These are phyloP conservation scores for Brenthis hecate DNA, from an alignment of 2,888 invertebrate genomes.

Conservation along the genomic window DNA sequence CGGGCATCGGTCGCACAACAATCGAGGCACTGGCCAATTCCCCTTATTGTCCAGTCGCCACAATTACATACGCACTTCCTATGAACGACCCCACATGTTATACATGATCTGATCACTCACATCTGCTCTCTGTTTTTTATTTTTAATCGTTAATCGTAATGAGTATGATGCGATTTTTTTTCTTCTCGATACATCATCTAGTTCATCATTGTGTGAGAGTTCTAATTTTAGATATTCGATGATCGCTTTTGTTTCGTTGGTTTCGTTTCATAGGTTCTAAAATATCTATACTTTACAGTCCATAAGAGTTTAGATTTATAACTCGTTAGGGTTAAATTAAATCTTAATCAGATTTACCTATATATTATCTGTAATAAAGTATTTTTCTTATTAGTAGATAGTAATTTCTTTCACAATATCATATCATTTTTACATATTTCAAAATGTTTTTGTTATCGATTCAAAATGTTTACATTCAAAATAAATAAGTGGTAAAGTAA, in stretches of 20 bases:
- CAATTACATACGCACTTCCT: conserved; percentile 79
- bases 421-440: neutral
- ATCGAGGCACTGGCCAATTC: conserved; percentile 78
- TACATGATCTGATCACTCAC: conserved; percentile 55
- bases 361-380: no score
- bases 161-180: conserved; percentile 24
- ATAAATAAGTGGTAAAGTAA: conserved; percentile 19
- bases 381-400: neutral
- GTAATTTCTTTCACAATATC: no score
- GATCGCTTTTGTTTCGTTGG: conserved; percentile 9
- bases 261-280: neutral
- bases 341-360: no score
- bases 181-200: neutral
- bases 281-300: no score
- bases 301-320: no score
- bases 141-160: conserved; percentile 34
- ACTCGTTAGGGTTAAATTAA: no score
- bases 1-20: conserved; percentile 80
- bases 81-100: conserved; percentile 61
- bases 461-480: conserved; percentile 10
- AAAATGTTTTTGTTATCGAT: neutral
- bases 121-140: conserved; percentile 62
- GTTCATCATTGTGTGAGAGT: conserved; percentile 3
- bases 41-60: conserved; percentile 77
- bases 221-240: conserved; percentile 11